phyloP scores from a whole-genome alignment of 2,888 invertebrate species.

The Leptothorax acervorum region DNA sequence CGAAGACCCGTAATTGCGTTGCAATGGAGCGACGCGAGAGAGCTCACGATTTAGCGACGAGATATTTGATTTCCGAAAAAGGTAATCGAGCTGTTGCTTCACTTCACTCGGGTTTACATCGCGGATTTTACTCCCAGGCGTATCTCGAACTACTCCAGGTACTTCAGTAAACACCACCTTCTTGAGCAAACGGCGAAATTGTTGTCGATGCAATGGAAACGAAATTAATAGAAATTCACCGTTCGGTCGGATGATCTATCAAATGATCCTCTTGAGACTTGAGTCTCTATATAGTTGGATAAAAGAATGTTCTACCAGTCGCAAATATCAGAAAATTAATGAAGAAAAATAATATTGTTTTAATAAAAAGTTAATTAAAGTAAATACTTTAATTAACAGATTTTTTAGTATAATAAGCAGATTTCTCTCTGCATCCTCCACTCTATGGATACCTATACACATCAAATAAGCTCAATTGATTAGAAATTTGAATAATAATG shows the following conservation, averaged over 20 bases:
- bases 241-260: not conserved
- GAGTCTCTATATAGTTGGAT: not conserved
- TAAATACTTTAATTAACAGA: not conserved
- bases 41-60: constrained; percentile 28
- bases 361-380: constrained; percentile 1
- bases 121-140: not conserved
- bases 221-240: constrained; percentile 11
- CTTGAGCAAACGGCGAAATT: constrained; percentile 5
- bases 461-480: not conserved
- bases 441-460: not conserved
- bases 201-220: not conserved
- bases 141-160: not conserved
- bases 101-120: not conserved
- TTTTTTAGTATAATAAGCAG: too few species aligned
- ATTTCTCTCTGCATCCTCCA: not conserved
- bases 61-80: constrained; percentile 48
- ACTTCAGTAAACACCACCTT: not conserved
- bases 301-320: not conserved
- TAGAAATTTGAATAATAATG: not conserved
- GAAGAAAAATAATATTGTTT: not conserved
- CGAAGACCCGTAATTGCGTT: constrained; percentile 46
- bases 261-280: not conserved
- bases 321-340: constrained; percentile 1
- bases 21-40: constrained; percentile 23
- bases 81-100: constrained; percentile 45